Base-by-base conservation (phyloP, 2,113 vertebrate species). In the Gracilinanus agilis region DNA sequence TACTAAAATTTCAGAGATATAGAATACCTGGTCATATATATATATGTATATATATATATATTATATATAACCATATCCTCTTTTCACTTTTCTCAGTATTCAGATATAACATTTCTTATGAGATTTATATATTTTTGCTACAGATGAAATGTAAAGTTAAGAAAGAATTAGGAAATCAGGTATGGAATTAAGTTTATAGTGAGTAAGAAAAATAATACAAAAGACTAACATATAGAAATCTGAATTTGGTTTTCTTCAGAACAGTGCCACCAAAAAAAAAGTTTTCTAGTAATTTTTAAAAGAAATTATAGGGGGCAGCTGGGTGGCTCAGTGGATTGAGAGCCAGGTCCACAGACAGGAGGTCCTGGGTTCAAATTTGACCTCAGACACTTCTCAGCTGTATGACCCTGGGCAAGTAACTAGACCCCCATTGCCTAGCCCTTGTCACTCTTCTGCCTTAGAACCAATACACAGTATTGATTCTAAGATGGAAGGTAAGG, bases 141-240 rank as follows among this genome's bases (percentile, higher is more conserved):
- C 24, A 21, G 29, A 94, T 92, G 94, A 95, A 90, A 91, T 88
- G 61, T 16, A 93, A 90, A 90, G 9, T 8, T 93, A 27, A 55
- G 75, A 93, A 95, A 90, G 10, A 94, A 88, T 75, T 24, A 93
- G 27, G 89, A 92, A 94, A 93, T 27, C 93, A 44, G 21, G 93
- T 58, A 54, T 12, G 89, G 13, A 25, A 93, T 54, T 55, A 95
- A 88, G 25, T 89, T 1, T 90, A 54, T 55, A 90, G 12, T 91
- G 89, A 54, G 91, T 89, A 27, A 55, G 44, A 88, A 54, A 75
- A 88, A 92, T 53, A 92, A 8, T 12, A 44, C 40, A 54, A 89
- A 94, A 83, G 29, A 49, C 29, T 34, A 23, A 24, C 53, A 53
- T 92, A 90, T 5, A 54, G 34, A 88, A 92, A 96, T 34, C 3